A percentile compares a stretch with the other conserved stretches of the same genome.
Conservation (phyloP, 2,888 invertebrate genomes). For the Pyralis farinalis region DNA sequence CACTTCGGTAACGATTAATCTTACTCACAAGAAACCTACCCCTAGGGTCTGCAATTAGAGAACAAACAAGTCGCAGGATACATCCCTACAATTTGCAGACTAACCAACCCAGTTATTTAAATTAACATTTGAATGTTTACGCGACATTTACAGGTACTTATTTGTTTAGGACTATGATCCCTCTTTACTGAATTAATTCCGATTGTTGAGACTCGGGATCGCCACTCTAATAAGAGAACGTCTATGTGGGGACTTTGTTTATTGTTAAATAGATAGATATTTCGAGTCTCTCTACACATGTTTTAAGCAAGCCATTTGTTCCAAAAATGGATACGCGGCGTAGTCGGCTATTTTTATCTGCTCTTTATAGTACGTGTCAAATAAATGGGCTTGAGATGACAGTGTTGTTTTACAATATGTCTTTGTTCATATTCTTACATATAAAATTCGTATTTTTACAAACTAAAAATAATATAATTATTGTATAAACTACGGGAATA, state of each 20-base stretch:
- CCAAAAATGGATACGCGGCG: conserved; percentile 40
- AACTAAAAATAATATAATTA: too few relatives aligned
- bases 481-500: too few relatives aligned
- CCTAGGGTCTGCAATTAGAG: too few relatives aligned
- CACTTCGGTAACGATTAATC: conserved; percentile 20
- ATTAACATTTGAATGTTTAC: background rate
- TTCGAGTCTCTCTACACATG: conserved; percentile 29
- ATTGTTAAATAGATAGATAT: conserved; percentile 25
- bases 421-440: too few relatives aligned
- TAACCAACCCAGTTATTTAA: too few relatives aligned
- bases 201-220: conserved; percentile 34
- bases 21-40: conserved; percentile 8
- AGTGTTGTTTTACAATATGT: conserved; percentile 19
- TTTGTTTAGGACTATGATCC: conserved; percentile 50
- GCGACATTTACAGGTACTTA: conserved; percentile 29
- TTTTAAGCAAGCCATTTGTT: conserved; percentile 41
- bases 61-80: too few relatives aligned
- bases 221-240: conserved; percentile 27
- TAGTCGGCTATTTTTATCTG: conserved; percentile 47
- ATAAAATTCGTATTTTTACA: too few relatives aligned
- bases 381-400: conserved; percentile 46
- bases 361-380: conserved; percentile 49
- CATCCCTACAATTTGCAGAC: too few relatives aligned
- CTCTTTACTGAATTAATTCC: conserved; percentile 45
- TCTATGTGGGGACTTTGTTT: conserved; percentile 22